These are phyloP conservation scores for Bostrychus sinensis DNA, from an alignment of 2,113 vertebrate genomes.

Conservation along the genomic window DNA sequence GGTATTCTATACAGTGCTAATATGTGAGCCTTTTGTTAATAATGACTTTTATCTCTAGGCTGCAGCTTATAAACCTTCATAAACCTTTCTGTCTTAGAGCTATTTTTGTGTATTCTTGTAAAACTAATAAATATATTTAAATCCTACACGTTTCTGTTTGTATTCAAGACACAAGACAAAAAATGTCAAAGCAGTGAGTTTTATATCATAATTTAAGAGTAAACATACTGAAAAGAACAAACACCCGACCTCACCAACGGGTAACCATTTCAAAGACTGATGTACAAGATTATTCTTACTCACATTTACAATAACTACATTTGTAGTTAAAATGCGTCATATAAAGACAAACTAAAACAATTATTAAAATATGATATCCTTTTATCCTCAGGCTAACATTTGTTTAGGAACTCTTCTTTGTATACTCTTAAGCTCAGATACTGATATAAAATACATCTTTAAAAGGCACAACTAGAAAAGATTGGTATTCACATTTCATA, in stretches of 20 bases:
- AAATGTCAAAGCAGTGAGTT: constrained; percentile 20
- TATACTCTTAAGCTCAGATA: constrained; percentile 21
- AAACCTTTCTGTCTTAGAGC: constrained; percentile 45
- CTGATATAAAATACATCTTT: constrained; percentile 24
- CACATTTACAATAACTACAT: too few relatives aligned
- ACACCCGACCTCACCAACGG: too few relatives aligned
- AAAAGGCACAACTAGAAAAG: constrained; percentile 61
- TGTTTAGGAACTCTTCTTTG: constrained; percentile 34
- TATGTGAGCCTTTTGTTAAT: constrained; percentile 24
- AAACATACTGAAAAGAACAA: constrained; percentile 36
- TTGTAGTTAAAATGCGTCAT: constrained; percentile 26
- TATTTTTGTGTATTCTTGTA: constrained; percentile 61
- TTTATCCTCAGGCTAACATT: neutral
- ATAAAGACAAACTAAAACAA: neutral
- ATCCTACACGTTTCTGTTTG: constrained; percentile 17
- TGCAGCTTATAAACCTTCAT: constrained; percentile 29
- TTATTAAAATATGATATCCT: neutral
- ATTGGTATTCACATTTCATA: constrained; percentile 42
- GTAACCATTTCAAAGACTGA: too few relatives aligned
- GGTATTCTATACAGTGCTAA: constrained; percentile 28
- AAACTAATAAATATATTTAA: constrained; percentile 59
- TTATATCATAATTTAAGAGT: constrained; percentile 32
- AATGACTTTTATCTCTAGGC: neutral
- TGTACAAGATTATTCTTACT: too few relatives aligned
- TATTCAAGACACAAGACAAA: constrained; percentile 9